phyloP scores from a whole-genome alignment of 1,140 invertebrate species.

The Samia ricini region DNA sequence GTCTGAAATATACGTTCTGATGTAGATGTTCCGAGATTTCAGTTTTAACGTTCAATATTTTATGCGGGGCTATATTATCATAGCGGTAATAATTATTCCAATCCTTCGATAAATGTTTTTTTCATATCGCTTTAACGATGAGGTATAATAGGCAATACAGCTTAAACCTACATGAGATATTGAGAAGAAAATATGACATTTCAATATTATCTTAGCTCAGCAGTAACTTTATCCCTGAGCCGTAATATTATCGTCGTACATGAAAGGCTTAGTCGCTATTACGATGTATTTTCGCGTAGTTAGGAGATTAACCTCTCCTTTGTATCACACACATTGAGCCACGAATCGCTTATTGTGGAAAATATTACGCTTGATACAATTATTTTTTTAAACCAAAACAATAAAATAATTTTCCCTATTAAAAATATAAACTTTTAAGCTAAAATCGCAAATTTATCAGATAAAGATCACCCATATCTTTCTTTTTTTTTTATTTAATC shows the following conservation, averaged over 20 bases:
- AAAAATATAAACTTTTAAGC: no score
- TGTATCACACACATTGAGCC: not conserved
- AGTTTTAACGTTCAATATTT: no score
- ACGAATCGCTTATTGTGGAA: not conserved
- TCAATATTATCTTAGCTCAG: not conserved
- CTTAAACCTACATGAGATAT: not conserved
- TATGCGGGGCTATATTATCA: no score
- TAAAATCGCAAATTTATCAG: no score
- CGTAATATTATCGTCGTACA: conserved; percentile 1
- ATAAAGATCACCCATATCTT: no score
- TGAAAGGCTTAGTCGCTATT: not conserved
- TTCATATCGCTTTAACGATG: not conserved
- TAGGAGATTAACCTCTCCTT: conserved; percentile 1
- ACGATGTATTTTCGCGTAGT: not conserved
- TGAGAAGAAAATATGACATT: not conserved
- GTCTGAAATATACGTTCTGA: no score
- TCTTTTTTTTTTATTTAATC: not conserved
- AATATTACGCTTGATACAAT: not conserved
- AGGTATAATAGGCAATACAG: not conserved
- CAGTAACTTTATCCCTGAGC: not conserved
- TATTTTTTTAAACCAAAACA: not conserved
- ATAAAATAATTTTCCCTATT: no score
- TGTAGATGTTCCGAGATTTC: no score
- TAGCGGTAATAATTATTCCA: not conserved
- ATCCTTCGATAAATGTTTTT: not conserved